Evolutionary conservation across 2,113 vertebrate genomes (phyloP).

Genomic region (Notechis scutatus): DNA sequence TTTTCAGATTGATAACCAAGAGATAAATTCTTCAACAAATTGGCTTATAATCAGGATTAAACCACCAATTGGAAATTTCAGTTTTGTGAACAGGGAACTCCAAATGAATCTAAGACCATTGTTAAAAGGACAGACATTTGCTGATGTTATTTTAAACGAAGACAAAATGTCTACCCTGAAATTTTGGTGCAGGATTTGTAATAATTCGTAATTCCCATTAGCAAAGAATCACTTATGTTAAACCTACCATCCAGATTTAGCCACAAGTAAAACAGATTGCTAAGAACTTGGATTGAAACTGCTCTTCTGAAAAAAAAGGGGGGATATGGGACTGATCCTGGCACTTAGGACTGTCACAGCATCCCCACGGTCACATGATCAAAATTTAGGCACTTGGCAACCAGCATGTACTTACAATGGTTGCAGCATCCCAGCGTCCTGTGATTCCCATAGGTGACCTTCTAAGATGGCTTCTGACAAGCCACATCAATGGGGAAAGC

Average conservation of each 20-base stretch:
- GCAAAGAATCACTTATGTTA: not conserved
- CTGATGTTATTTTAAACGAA: not conserved
- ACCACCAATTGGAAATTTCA: not conserved
- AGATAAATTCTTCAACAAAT: not conserved
- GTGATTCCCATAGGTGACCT: no score
- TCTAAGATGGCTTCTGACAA: no score
- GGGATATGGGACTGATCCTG: not conserved
- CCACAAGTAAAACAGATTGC: not conserved
- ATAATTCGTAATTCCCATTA: not conserved
- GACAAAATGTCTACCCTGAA: not conserved
- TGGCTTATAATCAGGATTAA: not conserved
- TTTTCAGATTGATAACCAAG: not conserved
- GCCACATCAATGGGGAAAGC: no score
- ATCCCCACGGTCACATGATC: no score
- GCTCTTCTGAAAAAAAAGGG: no score
- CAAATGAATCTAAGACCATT: not conserved
- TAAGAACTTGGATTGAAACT: not conserved
- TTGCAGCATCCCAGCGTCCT: no score
- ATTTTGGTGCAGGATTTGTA: not conserved
- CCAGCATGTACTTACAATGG: no score
- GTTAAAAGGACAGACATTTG: not conserved
- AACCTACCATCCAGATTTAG: not conserved
- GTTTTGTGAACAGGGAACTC: not conserved
- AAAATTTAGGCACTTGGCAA: no score
- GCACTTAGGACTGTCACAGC: not conserved